These are phyloP conservation scores for Enteromius unitaeniatus DNA, from an alignment of 2,797 vertebrate genomes.

Conservation along the genomic window DNA sequence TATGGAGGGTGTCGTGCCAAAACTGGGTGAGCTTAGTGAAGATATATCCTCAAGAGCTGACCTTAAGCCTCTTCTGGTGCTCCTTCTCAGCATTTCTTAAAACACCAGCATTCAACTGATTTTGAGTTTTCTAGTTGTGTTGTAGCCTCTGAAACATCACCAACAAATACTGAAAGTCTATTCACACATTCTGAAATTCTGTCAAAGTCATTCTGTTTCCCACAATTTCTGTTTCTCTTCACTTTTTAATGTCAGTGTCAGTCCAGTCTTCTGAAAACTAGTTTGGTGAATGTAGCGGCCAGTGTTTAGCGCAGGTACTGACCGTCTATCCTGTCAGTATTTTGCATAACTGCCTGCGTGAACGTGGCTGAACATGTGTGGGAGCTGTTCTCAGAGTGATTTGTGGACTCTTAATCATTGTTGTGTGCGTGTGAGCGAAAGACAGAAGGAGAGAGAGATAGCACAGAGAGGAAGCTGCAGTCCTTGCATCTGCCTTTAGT, in stretches of 20 bases:
- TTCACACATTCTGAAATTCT: not conserved
- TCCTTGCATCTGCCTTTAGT: not conserved
- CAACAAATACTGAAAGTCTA: constrained; percentile 17
- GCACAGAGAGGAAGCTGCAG: constrained; percentile 4
- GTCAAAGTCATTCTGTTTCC: not conserved
- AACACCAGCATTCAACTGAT: constrained; percentile 4
- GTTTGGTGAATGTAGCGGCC: not conserved
- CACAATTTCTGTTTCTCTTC: not conserved
- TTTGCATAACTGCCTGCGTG: constrained; percentile 15
- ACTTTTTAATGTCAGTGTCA: not conserved
- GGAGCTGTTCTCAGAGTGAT: not conserved
- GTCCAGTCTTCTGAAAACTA: not conserved
- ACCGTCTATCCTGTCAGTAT: not conserved
- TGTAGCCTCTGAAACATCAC: not conserved
- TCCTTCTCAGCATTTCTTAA: constrained; percentile 1
- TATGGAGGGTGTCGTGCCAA: constrained; percentile 4
- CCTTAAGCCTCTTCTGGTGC: constrained; percentile 20
- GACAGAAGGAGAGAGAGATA: constrained; percentile 13
- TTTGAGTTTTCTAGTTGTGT: not conserved
- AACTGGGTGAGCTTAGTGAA: constrained; percentile 15
- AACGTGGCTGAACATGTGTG: constrained; percentile 19
- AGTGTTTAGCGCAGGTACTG: not conserved
- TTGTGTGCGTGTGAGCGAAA: constrained; percentile 25
- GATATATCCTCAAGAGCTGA: constrained; percentile 31
- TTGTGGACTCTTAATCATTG: constrained; percentile 15